Percentiles rank a stretch among this genome's conserved stretches.
Conservation (phyloP, 1,140 invertebrate species). For the Penaeus japonicus region DNA sequence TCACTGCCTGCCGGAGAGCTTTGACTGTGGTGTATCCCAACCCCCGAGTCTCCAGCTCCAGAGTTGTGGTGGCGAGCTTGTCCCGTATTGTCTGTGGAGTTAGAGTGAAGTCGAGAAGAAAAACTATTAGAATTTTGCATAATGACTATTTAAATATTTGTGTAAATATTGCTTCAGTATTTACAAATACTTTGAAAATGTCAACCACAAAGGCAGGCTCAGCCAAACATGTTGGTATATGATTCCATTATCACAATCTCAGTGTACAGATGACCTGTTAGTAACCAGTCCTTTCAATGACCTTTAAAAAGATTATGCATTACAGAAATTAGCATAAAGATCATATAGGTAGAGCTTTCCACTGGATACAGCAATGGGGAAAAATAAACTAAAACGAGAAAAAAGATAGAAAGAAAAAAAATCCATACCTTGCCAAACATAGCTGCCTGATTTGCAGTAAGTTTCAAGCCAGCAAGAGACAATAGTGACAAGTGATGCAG, state of each 20-base stretch:
- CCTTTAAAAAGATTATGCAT: not conserved
- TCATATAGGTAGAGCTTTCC: not conserved
- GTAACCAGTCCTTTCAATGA: not conserved
- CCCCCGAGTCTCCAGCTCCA: constrained; percentile 66
- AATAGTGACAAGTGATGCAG: constrained; percentile 65
- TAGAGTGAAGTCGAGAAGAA: not conserved
- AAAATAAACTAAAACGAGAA: not conserved
- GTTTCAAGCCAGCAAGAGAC: constrained; percentile 64
- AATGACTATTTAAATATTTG: not conserved
- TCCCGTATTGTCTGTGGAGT: constrained; percentile 62
- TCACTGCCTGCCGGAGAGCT: constrained; percentile 64
- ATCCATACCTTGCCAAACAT: constrained; percentile 64
- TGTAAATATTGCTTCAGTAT: too few species aligned
- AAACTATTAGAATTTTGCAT: not conserved
- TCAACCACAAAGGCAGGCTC: not conserved
- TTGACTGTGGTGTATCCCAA: constrained; percentile 64
- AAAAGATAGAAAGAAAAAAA: not conserved
- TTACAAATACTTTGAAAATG: too few species aligned
- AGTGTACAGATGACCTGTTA: not conserved
- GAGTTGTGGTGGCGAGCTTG: constrained; percentile 63
- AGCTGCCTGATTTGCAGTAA: constrained; percentile 63
- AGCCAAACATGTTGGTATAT: not conserved
- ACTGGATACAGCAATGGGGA: not conserved
- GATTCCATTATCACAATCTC: not conserved
- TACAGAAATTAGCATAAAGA: not conserved